Conservation (phyloP, 2,888 invertebrate genomes). For the Cerceris rybyensis region DNA sequence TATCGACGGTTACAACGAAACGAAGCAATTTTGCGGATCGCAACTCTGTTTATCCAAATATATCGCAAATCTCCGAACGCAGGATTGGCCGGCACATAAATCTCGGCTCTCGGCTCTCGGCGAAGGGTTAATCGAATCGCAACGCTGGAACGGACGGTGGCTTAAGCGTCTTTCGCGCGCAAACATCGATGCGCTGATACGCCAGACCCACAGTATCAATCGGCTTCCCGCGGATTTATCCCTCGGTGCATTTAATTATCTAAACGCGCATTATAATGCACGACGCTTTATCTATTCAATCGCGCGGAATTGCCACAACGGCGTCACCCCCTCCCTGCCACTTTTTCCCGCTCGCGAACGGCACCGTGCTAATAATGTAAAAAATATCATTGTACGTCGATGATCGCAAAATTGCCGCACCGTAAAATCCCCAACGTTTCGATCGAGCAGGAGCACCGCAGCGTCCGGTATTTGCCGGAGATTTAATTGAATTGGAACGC, state of each 20-base stretch:
- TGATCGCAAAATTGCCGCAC: neutral
- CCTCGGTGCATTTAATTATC: no score
- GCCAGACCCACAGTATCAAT: neutral
- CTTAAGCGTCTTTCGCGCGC: slow-evolving; percentile 31
- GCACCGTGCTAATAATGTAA: neutral
- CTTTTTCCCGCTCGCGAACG: no score
- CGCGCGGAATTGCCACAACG: no score
- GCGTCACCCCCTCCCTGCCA: no score
- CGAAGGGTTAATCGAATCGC: slow-evolving; percentile 34
- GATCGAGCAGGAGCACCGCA: slow-evolving; percentile 16
- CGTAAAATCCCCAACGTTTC: slow-evolving; percentile 23
- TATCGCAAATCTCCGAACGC: no score
- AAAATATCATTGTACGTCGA: neutral
- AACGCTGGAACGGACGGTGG: slow-evolving; percentile 29
- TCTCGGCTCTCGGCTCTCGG: no score
- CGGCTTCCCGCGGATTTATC: no score
- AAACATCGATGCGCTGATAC: neutral
- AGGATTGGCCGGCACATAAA: no score
- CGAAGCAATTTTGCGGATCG: no score
- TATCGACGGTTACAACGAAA: no score
- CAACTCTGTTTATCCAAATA: no score
- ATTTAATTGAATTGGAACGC: slow-evolving; percentile 47
- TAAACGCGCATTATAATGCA: no score
- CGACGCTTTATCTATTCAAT: slow-evolving; percentile 1
- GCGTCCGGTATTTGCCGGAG: slow-evolving; percentile 33